Evolutionary conservation across 2,797 vertebrate genomes (phyloP), one percentile per base, ranked within the genome.

Genomic region (Alosa sapidissima): DNA sequence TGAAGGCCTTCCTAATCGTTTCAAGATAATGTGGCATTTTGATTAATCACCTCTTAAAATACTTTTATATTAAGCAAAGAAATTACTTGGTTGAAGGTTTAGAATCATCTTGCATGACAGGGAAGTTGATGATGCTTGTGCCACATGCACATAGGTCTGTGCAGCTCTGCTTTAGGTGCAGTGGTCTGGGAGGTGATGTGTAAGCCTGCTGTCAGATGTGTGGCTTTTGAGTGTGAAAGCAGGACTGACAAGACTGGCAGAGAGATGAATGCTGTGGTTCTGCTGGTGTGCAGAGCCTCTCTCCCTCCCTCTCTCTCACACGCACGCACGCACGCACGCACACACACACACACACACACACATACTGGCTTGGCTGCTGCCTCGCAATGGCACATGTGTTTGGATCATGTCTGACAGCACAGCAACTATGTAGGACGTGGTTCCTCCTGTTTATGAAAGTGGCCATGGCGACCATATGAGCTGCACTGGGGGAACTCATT

Each of bases 371-470:
- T 91, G 91, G 91, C 92, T 41, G 86, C 87, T 16, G 87, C 93
- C 91, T 93, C 4, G 91, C 92, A 85, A 92, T 92, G 92, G 92
- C 94, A 92, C 94, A 95, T 93, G 92, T 95, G 94, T 95, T 94
- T 94, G 93, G 93, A 94, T 95, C 93, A 93, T 95, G 94, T 95
- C 89, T 93, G 94, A 95, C 94, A 94, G 94, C 93, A 91, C 90
- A 91, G 92, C 93, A 94, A 93, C 93, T 95, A 94, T 95, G 94
- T 95, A 94, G 91, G 91, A 95, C 91, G 93, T 92, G 92, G 93
- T 94, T 95, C 95, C 93, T 94, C 93, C 93, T 93, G 92, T 94
- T 93, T 94, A 94, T 93, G 92, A 92, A 93, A 92, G 91, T 90
- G 91, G 92, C 93, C 90, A 84, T 93, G 90, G 91, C 89, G 88